Percentiles rank a stretch among this genome's conserved stretches.
Conservation (phyloP, 2,888 invertebrate genomes). For the Portevinia maculata region DNA sequence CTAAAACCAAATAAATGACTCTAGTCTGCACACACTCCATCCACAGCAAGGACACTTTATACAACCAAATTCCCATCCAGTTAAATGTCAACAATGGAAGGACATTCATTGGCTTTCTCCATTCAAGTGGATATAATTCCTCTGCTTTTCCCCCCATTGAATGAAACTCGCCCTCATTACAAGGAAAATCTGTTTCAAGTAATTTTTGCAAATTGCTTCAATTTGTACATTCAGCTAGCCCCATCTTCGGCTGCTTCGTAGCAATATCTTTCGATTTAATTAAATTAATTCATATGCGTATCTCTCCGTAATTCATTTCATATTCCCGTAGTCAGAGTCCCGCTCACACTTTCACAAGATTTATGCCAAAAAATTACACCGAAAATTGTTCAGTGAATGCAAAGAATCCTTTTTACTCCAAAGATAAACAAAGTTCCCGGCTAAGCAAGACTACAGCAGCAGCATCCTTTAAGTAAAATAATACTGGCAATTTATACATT, state of each 20-base stretch:
- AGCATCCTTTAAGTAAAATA: slow-evolving; percentile 56
- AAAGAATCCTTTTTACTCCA: slow-evolving; percentile 68
- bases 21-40: slow-evolving; percentile 5
- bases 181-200: slow-evolving; percentile 28
- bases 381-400: slow-evolving; percentile 69
- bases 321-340: slow-evolving; percentile 18
- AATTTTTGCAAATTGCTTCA: slow-evolving; percentile 39
- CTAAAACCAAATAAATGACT: slow-evolving; percentile 66
- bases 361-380: slow-evolving; percentile 70
- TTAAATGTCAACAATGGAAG: slow-evolving; percentile 38
- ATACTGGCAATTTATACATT: slow-evolving; percentile 68
- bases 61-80: background rate
- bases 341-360: slow-evolving; percentile 46
- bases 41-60: slow-evolving; percentile 18
- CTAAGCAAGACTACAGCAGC: slow-evolving; percentile 14
- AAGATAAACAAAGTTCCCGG: slow-evolving; percentile 52
- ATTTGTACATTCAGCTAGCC: background rate
- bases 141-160: slow-evolving; percentile 9
- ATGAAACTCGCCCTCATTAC: slow-evolving; percentile 17
- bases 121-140: slow-evolving; percentile 14
- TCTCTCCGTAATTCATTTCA: slow-evolving; percentile 41
- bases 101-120: background rate
- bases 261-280: slow-evolving; percentile 50
- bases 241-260: background rate
- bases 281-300: slow-evolving; percentile 60